These are phyloP conservation scores for Lumbricus terrestris DNA, from an alignment of 2,888 invertebrate genomes.

Conservation along the genomic window DNA sequence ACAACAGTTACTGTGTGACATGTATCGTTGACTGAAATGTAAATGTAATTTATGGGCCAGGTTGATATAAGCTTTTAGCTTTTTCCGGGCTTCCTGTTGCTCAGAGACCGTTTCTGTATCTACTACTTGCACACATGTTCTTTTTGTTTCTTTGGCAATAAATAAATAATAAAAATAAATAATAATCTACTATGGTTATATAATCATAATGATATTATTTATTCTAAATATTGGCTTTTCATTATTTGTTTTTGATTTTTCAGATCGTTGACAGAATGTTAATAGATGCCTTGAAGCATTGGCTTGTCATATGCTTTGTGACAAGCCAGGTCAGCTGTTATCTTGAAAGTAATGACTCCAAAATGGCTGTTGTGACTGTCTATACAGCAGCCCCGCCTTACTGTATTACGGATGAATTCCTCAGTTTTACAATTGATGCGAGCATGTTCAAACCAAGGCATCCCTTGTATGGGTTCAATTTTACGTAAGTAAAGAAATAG, in stretches of 20 bases:
- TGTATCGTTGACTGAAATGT: no score
- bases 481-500: conserved; percentile 7
- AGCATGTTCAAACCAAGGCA: neutral
- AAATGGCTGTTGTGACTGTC: neutral
- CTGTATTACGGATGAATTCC: conserved; percentile 14
- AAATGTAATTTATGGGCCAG: no score
- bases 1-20: no score
- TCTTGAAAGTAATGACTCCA: neutral
- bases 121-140: no score
- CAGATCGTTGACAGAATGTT: neutral
- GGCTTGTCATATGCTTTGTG: neutral
- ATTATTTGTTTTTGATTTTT: neutral
- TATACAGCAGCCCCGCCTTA: neutral
- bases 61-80: no score
- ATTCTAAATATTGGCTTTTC: no score
- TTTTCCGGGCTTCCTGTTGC: no score
- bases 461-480: conserved; percentile 22
- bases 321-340: neutral
- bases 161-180: no score
- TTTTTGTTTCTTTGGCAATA: no score
- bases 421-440: conserved; percentile 24
- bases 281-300: neutral
- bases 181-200: no score
- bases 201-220: no score
- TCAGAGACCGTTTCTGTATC: no score